phyloP scores from a whole-genome alignment of 2,113 vertebrate species.

The Tachysurus vachellii region DNA sequence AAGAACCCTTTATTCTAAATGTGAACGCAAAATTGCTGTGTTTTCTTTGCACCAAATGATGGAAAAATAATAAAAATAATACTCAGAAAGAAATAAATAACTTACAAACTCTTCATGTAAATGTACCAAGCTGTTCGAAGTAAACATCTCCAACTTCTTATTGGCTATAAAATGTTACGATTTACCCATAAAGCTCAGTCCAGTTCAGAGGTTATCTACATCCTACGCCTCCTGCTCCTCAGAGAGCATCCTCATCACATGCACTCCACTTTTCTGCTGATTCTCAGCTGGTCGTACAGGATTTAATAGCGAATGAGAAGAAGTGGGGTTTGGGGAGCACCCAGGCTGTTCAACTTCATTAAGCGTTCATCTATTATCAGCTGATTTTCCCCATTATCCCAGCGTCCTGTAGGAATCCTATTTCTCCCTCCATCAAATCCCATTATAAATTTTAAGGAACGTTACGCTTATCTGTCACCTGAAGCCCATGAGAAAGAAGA shows the following conservation, averaged over 20 bases:
- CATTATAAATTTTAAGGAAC: conserved; percentile 46
- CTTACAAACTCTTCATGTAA: too few relatives aligned
- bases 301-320: conserved; percentile 38
- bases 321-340: conserved; percentile 22
- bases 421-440: conserved; percentile 47
- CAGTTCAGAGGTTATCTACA: conserved; percentile 31
- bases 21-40: background rate
- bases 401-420: conserved; percentile 43
- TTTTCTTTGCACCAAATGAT: background rate
- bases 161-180: conserved; percentile 1
- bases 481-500: conserved; percentile 60
- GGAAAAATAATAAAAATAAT: background rate
- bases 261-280: conserved; percentile 41
- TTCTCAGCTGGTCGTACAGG: conserved; percentile 27
- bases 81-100: too few relatives aligned
- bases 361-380: conserved; percentile 49
- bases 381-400: conserved; percentile 48
- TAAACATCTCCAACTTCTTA: background rate
- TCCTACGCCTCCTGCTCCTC: conserved; percentile 19
- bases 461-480: conserved; percentile 49
- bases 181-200: conserved; percentile 1
- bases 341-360: conserved; percentile 47
- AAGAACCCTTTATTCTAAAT: background rate
- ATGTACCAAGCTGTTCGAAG: background rate
- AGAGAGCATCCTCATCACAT: conserved; percentile 30